These are phyloP conservation scores for Ashinkailepas kermadecensis DNA, from an alignment of 2,888 invertebrate genomes.

Conservation along the genomic window DNA sequence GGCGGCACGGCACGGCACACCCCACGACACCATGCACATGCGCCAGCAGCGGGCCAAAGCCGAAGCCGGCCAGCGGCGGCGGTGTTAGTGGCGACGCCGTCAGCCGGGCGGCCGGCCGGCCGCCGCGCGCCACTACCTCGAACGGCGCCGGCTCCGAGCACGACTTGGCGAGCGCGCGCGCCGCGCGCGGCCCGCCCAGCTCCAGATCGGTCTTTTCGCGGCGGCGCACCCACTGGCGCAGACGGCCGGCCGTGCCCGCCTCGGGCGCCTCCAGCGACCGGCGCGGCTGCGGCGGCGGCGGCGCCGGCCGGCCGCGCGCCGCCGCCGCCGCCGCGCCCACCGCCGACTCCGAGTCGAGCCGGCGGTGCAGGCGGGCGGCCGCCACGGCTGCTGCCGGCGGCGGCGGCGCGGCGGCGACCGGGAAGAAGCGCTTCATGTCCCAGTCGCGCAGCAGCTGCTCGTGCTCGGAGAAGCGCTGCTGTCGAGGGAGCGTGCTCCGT, in stretches of 20 bases:
- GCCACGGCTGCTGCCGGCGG: conserved; percentile 1
- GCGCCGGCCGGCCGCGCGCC: conserved; percentile 30
- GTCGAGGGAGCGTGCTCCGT: conserved; percentile 34
- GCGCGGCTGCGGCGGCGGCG: conserved; percentile 25
- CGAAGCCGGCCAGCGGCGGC: no score
- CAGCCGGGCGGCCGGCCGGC: neutral
- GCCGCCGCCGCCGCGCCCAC: conserved; percentile 56
- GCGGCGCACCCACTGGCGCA: conserved; percentile 54
- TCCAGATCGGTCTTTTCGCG: conserved; percentile 73
- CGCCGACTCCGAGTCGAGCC: conserved; percentile 65
- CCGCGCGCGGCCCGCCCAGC: conserved; percentile 37
- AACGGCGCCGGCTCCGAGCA: conserved; percentile 17
- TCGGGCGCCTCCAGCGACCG: conserved; percentile 12
- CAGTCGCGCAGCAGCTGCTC: conserved; percentile 77
- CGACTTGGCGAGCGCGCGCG: conserved; percentile 42
- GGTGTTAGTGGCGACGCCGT: neutral
- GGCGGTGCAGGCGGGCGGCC: conserved; percentile 50
- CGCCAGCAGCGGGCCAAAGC: no score
- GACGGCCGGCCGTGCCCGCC: conserved; percentile 13
- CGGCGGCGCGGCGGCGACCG: neutral
- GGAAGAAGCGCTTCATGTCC: conserved; percentile 80
- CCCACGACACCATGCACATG: no score
- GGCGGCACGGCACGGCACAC: neutral
- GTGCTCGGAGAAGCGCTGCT: conserved; percentile 49
- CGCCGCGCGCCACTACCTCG: neutral